These are phyloP conservation scores for Neoitamus cyanurus DNA, from an alignment of 2,888 invertebrate species.

Conservation along the genomic window DNA sequence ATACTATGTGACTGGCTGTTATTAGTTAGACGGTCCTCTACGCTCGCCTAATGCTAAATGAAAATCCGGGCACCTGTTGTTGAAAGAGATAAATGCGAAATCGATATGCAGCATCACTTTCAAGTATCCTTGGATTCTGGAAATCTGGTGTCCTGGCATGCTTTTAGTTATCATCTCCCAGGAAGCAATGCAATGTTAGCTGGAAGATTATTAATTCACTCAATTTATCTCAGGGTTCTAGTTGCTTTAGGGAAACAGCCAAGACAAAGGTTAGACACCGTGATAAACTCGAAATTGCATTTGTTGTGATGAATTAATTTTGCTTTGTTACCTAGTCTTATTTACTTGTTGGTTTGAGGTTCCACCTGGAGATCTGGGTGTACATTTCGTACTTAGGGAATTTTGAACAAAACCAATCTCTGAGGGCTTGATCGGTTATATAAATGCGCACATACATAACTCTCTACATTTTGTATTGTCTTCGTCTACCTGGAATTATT, in stretches of 20 bases:
- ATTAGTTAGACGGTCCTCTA: not conserved
- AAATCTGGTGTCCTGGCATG: not conserved
- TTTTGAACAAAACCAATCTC: not conserved
- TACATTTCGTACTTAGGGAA: not conserved
- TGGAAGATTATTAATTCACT: not conserved
- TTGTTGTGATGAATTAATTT: not conserved
- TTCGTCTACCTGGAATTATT: too few species aligned
- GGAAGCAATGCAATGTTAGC: not conserved
- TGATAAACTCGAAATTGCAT: not conserved
- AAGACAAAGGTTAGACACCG: not conserved
- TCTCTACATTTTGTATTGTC: too few species aligned
- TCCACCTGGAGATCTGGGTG: not conserved
- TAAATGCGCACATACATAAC: too few species aligned
- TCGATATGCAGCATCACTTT: not conserved
- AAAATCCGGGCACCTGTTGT: not conserved
- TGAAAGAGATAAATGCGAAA: not conserved
- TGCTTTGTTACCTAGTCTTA: not conserved
- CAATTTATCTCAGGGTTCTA: not conserved
- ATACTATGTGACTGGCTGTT: not conserved
- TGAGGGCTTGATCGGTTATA: too few species aligned
- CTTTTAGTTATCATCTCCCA: not conserved
- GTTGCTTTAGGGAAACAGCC: not conserved
- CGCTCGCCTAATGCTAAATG: not conserved
- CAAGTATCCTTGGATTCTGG: not conserved
- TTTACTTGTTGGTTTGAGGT: not conserved